phyloP scores from a whole-genome alignment of 2,113 vertebrate genomes.

The Leptobrachium ailaonicum region DNA sequence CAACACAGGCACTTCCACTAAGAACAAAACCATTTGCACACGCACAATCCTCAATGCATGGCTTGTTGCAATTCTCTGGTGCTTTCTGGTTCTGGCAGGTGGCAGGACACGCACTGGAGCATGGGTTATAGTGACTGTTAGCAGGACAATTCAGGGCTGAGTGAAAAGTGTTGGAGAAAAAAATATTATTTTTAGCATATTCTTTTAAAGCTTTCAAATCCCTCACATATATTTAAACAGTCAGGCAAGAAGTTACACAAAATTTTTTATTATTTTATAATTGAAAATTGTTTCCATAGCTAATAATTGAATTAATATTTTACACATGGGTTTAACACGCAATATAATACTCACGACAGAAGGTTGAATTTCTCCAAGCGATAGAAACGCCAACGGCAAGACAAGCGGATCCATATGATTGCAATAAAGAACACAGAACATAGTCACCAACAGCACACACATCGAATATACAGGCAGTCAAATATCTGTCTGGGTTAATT shows the following conservation, averaged over 20 bases:
- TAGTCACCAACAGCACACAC: constrained; percentile 68
- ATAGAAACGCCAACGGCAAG: constrained; percentile 65
- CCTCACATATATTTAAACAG: not conserved
- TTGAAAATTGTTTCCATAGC: too few species aligned
- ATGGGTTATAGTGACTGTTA: constrained; percentile 58
- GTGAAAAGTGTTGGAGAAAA: too few species aligned
- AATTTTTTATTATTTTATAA: not conserved
- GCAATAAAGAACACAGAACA: constrained; percentile 66
- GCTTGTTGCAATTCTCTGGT: constrained; percentile 53
- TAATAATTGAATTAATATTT: not conserved
- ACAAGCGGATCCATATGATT: constrained; percentile 67
- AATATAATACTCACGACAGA: constrained; percentile 71
- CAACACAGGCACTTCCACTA: too few species aligned
- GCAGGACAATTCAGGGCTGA: constrained; percentile 35
- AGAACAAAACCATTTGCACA: too few species aligned
- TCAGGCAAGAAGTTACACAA: too few species aligned
- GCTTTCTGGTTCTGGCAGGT: constrained; percentile 53
- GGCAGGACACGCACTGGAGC: constrained; percentile 59
- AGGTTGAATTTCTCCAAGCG: constrained; percentile 72
- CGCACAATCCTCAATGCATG: too few species aligned
- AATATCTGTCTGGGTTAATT: constrained; percentile 67
- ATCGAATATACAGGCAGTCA: constrained; percentile 68
- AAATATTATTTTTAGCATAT: not conserved
- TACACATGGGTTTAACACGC: constrained; percentile 3
- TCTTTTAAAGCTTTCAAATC: too few species aligned